A percentile compares a stretch with the other conserved stretches of the same genome.
These are phyloP conservation scores for Diplosoma virens DNA, from an alignment of 23 tunicate species.

Conservation along the genomic window DNA sequence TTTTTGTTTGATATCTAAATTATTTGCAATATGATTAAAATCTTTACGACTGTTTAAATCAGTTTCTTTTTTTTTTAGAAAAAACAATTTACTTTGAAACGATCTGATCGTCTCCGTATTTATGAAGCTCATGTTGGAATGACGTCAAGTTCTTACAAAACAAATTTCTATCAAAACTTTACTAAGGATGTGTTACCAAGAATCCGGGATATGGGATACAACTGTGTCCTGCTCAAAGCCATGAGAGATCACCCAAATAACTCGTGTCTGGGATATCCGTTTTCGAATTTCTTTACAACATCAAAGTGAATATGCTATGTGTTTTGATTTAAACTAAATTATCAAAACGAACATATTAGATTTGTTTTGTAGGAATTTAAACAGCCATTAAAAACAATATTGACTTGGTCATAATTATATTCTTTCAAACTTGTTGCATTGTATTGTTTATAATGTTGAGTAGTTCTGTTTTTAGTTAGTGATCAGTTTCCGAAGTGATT, in stretches of 20 bases:
- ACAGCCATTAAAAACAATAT: too few relatives aligned
- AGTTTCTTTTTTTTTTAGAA: not conserved
- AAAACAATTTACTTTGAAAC: not conserved
- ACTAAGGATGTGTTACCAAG: conserved; percentile 61
- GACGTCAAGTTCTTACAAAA: conserved; percentile 48
- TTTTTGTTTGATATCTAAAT: too few relatives aligned
- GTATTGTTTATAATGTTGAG: too few relatives aligned
- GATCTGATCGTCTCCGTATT: conserved; percentile 44
- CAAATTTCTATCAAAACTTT: conserved; percentile 60
- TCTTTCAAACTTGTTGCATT: too few relatives aligned
- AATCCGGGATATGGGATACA: conserved; percentile 86
- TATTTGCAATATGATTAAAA: too few relatives aligned
- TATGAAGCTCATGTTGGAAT: conserved; percentile 89
- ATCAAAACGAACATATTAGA: too few relatives aligned
- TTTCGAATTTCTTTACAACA: conserved; percentile 53
- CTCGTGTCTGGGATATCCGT: conserved; percentile 46
- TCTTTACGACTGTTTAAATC: too few relatives aligned
- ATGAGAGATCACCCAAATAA: conserved; percentile 61
- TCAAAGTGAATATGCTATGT: conserved; percentile 34
- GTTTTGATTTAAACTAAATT: too few relatives aligned
- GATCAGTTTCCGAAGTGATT: too few relatives aligned
- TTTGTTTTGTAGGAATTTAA: too few relatives aligned
- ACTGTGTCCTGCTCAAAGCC: conserved; percentile 81
- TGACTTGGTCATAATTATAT: too few relatives aligned
- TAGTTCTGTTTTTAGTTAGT: too few relatives aligned